Percentiles rank a stretch among this genome's conserved stretches.
These are phyloP conservation scores for Sussaba pulchella DNA, from an alignment of 2,888 invertebrate species.

Conservation along the genomic window DNA sequence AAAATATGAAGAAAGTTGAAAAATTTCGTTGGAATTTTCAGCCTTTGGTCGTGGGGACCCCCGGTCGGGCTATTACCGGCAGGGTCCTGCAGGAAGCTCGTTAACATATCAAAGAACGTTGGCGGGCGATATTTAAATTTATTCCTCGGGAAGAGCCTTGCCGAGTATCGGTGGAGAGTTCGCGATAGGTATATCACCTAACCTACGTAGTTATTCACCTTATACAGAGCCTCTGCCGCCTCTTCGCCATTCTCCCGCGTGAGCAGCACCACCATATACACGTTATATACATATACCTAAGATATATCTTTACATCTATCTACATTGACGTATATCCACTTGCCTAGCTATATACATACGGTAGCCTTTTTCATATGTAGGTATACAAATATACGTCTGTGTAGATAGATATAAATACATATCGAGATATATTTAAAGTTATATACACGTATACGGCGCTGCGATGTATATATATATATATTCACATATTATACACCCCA, in stretches of 20 bases:
- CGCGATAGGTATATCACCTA: conserved; percentile 33
- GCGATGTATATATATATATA: too few relatives aligned
- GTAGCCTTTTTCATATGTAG: too few relatives aligned
- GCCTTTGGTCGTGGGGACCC: conserved; percentile 51
- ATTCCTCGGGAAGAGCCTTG: conserved; percentile 72
- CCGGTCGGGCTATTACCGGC: conserved; percentile 63
- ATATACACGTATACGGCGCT: too few relatives aligned
- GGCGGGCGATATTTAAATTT: conserved; percentile 80
- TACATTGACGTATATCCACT: too few relatives aligned
- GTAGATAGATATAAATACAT: neutral
- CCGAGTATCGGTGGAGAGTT: conserved; percentile 68
- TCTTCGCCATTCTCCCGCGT: conserved; percentile 45
- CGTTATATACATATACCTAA: neutral
- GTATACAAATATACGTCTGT: too few relatives aligned
- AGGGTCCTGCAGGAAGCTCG: conserved; percentile 71
- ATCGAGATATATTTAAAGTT: neutral
- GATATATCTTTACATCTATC: too few relatives aligned
- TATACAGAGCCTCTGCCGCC: conserved; percentile 52
- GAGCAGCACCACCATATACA: conserved; percentile 23
- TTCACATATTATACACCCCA: too few relatives aligned
- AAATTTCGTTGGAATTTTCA: conserved; percentile 73
- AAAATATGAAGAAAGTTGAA: conserved; percentile 58
- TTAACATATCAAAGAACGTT: conserved; percentile 82
- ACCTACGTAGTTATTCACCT: conserved; percentile 61
- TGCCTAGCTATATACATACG: too few relatives aligned